These are phyloP conservation scores for Hyaena hyaena DNA, from an alignment of 2,113 vertebrate genomes.

Conservation along the genomic window DNA sequence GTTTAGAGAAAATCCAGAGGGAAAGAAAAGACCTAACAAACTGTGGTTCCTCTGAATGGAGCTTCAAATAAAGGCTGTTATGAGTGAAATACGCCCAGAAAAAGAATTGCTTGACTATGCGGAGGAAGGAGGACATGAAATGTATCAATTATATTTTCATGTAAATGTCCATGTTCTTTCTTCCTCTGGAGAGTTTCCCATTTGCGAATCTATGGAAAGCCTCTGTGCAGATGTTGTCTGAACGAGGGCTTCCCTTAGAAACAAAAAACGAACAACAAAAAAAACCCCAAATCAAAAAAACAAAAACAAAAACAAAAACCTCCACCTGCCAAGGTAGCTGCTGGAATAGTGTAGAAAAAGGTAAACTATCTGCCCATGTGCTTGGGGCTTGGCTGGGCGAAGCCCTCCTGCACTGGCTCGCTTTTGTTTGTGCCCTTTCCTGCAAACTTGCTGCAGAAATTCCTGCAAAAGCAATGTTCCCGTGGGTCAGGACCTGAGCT, in stretches of 20 bases:
- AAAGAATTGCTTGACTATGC: constrained; percentile 41
- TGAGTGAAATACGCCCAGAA: constrained; percentile 19
- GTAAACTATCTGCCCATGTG: neutral
- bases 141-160: constrained; percentile 57
- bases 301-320: neutral
- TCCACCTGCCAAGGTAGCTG: constrained; percentile 28
- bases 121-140: constrained; percentile 26
- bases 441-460: neutral
- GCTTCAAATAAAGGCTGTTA: constrained; percentile 63
- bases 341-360: neutral
- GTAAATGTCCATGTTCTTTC: constrained; percentile 36
- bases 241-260: neutral
- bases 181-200: constrained; percentile 38
- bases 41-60: constrained; percentile 70
- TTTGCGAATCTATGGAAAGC: constrained; percentile 38
- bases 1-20: constrained; percentile 66
- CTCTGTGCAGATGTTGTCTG: constrained; percentile 4
- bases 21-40: constrained; percentile 62
- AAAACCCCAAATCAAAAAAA: neutral
- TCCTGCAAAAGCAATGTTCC: neutral
- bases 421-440: constrained; percentile 21
- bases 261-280: neutral
- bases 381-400: neutral
- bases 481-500: neutral
- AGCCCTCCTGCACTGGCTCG: neutral